Conservation (phyloP, 2,888 invertebrate species). For the Pseudococcus longispinus region DNA sequence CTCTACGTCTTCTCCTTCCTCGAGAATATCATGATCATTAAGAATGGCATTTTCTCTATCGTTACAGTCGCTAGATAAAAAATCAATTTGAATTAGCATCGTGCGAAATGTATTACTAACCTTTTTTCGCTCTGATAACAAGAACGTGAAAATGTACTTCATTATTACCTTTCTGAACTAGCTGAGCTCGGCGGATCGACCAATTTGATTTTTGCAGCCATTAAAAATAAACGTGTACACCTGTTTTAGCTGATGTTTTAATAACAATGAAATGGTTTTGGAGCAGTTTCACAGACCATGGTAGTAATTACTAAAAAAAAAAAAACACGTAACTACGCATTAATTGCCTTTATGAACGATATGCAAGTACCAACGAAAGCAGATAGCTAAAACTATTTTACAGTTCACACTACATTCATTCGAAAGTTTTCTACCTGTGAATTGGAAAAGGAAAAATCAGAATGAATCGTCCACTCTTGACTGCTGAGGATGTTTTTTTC, state of each 20-base stretch:
- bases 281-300: neutral
- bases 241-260: neutral
- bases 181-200: constrained; percentile 89
- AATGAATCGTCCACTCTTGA: too few relatives aligned
- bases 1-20: constrained; percentile 3
- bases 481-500: too few relatives aligned
- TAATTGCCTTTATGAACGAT: too few relatives aligned
- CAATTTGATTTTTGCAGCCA: constrained; percentile 60
- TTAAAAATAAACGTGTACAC: constrained; percentile 43
- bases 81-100: neutral
- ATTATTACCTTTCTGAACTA: constrained; percentile 80
- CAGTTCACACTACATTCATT: too few relatives aligned
- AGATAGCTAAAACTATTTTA: too few relatives aligned
- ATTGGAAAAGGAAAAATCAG: too few relatives aligned
- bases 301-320: neutral
- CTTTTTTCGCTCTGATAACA: neutral
- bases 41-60: constrained; percentile 46
- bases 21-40: constrained; percentile 39
- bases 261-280: neutral
- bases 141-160: neutral
- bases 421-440: too few relatives aligned
- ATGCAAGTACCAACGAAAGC: too few relatives aligned
- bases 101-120: neutral
- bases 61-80: constrained; percentile 35
- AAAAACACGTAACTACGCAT: too few relatives aligned